A percentile compares a stretch with the other conserved stretches of the same genome.
phyloP scores from a whole-genome alignment of 2,797 vertebrate species.

The Agapornis canus region DNA sequence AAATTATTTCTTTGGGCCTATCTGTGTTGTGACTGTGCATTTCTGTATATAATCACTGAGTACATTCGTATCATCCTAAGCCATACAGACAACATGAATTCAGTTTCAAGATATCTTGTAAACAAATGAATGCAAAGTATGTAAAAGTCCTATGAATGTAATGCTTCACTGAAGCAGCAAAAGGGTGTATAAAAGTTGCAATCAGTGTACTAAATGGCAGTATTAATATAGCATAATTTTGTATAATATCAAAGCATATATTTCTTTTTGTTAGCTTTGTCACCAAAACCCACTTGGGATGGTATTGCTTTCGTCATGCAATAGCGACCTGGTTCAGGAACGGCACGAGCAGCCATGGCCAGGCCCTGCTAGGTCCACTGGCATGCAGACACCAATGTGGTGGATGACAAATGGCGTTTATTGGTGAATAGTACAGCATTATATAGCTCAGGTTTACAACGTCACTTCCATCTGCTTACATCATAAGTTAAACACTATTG shows the following conservation, averaged over 20 bases:
- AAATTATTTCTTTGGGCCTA: not conserved
- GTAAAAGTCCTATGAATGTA: slow-evolving; percentile 43
- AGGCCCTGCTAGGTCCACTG: no score
- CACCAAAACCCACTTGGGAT: not conserved
- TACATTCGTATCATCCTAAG: slow-evolving; percentile 37
- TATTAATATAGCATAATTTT: not conserved
- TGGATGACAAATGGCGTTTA: no score
- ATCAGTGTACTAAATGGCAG: not conserved
- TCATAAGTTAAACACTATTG: no score
- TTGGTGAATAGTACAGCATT: no score
- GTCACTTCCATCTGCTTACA: no score
- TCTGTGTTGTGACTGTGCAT: not conserved
- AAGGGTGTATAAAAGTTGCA: not conserved
- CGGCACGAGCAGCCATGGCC: no score
- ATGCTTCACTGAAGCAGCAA: not conserved
- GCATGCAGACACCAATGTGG: no score
- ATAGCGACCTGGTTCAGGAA: no score
- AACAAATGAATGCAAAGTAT: slow-evolving; percentile 48
- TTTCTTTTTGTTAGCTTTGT: not conserved
- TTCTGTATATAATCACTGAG: slow-evolving; percentile 24
- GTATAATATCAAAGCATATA: not conserved
- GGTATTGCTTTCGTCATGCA: no score
- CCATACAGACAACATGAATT: slow-evolving; percentile 48
- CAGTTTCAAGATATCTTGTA: slow-evolving; percentile 70
- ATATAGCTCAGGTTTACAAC: no score